Evolutionary conservation across 35 echinoderm and acorn worm genomes (phyloP), one percentile per base, ranked within the genome.

Genomic region (Apostichopus californicus): DNA sequence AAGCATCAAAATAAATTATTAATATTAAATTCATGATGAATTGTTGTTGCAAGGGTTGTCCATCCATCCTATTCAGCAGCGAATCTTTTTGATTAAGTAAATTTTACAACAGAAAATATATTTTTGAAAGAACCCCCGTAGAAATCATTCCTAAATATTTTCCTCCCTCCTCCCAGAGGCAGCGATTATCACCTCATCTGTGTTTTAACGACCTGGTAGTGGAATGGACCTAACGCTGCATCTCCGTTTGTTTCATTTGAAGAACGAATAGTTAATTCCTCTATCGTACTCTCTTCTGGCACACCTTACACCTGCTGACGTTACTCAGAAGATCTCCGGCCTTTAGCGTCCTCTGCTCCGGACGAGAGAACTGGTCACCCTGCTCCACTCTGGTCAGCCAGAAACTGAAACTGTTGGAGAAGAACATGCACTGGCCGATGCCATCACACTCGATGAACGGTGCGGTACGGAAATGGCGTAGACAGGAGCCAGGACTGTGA

Each of bases 371-470:
- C 72, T 96, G 93, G 24, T 71, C 77, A 34, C 91, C 25, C 56
- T 93, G 54, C 24, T 79, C 85, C 4, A 96, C 84, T 10, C 80
- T 91, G 63, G 93, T 96, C 57, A 99, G 79, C 97, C 97, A 99
- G 95, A 96, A 99, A 85, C 97, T 99, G 86, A 77, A 99, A 12
- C 91, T 93, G 86, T 99, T 99, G 59, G 92, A 61, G 86, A 92
- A 99, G 92, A 99, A 99, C 91, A 89, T 86, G 78, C 97, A 99
- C 87, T 91, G 92, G 52, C 97, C 97, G 21, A 92, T 85, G 13
- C 97, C 97, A 90, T 95, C 96, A 88, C 97, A 99, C 91, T 99
- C 97, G 87, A 99, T 99, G 95, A 99, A 99, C 61, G 97, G 97
- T 73, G 97, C 86, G 53, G 97, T 95, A 77, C 97, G 93, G 95